Base-by-base conservation (phyloP, 2,888 invertebrate genomes). In the Caenorhabditis doughertyi region DNA sequence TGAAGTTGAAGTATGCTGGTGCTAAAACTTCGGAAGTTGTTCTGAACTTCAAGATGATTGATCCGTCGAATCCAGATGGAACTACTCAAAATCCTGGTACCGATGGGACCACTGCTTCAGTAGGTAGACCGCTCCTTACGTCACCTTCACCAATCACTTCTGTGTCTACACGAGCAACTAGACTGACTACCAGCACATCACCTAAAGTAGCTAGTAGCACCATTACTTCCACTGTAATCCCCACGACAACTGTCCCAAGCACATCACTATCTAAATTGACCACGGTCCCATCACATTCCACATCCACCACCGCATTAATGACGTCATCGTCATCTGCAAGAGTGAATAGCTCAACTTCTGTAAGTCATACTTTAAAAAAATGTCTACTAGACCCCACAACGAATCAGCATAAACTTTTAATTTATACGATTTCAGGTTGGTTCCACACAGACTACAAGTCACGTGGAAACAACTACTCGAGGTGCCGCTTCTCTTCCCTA, bases 11-110 rank as follows among this genome's bases (percentile, higher is more conserved):
- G 29, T 77, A 68, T n/a, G 13, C 60, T 27, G 77, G 77, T 0
- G 18, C 44, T 0, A 53, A 62, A 18, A 70, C 39, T 25, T 77
- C 77, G 13, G 53, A 77, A 62, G 68, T 77, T 11, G 25, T 49
- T 35, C n/a, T 77, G 27, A 77, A 44, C 18, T 77, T 77, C 16
- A 21, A 53, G 49, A 60, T 68, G 62, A 62, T 68, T n/a, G 68
- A 60, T 42, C 60, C 53, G 42, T 21, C 21, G 11, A 47, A 44
- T 11, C 44, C 62, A 5, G 42, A 44, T 18, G 73, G 64, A 65
- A 67, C 47, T 13, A 73, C 64, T n/a, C n/a, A n/a, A n/a, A n/a
- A n/a, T n/a, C n/a, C n/a, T n/a, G n/a, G n/a, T n/a, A n/a, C n/a
- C n/a, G n/a, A n/a, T n/a, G n/a, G n/a, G n/a, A n/a, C n/a, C n/a